Base-by-base conservation (phyloP, 2,797 vertebrate genomes). In the Danio jaintianensis region DNA sequence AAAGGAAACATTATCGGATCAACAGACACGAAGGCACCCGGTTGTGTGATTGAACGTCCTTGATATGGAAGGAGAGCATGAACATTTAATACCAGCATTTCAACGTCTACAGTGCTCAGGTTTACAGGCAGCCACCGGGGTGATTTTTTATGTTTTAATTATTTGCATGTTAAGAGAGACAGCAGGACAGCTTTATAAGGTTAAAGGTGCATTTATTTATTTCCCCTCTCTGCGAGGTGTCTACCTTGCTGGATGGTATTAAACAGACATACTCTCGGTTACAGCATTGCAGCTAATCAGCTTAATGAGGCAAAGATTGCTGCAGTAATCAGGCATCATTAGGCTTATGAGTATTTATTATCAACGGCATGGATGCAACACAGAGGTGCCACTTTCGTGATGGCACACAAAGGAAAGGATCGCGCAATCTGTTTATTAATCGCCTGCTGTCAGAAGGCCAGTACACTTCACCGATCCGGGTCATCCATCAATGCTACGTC, bases 281-380 rank as follows among this genome's bases (percentile, higher is more conserved):
- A 88, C 89, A 89, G 89, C 88, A 88, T 90, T 92, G 92, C 87
- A 91, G 91, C 91, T 94, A 94, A 94, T 94, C 93, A 94, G 92
- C 91, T 91, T 94, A 95, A 95, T 94, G 94, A 94, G 93, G 85
- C 94, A 94, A 92, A 94, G 91, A 94, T 94, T 94, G 94, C 93
- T 89, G 92, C 91, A 92, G 93, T 94, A 94, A 94, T 94, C 93
- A 94, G 92, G 93, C 93, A 87, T 93, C 94, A 94, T 95, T 94
- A 94, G 92, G 90, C 93, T 94, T 93, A 94, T 94, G 93, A 94
- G 93, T 94, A 94, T 95, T 95, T 94, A 94, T 95, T 95, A 93
- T 94, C 91, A 85, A 91, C 91, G 90, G 92, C 89, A 89, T 78
- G 88, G 91, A 93, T 90, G 90, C 90, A 92, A 93, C 93, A 92